These are phyloP conservation scores for Heliornis fulica DNA, from an alignment of 2,113 vertebrate genomes.

Conservation along the genomic window DNA sequence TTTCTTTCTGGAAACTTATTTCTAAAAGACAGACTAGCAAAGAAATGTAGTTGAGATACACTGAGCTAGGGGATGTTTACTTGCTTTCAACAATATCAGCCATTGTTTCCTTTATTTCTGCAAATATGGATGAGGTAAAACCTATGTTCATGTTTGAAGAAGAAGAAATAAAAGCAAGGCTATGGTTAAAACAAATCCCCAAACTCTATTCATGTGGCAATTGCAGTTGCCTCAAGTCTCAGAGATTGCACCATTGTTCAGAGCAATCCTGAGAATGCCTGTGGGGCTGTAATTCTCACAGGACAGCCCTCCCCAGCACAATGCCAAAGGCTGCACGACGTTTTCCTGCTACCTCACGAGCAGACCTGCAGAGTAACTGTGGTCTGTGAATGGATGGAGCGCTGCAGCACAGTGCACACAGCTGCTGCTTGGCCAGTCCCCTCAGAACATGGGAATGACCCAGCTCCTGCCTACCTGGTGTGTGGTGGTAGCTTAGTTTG, in stretches of 20 bases:
- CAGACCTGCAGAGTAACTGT: not conserved
- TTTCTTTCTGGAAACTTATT: not conserved
- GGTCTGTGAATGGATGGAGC: not conserved
- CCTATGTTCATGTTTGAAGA: not conserved
- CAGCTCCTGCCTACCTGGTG: not conserved
- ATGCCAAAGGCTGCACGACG: not conserved
- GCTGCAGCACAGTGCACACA: not conserved
- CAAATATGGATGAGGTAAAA: not conserved
- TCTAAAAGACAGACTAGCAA: not conserved
- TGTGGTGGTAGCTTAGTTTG: not conserved
- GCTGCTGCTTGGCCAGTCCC: not conserved
- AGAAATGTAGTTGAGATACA: not conserved
- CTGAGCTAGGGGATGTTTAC: not conserved
- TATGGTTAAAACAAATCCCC: not conserved
- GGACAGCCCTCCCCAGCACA: not conserved
- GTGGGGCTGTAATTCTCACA: not conserved
- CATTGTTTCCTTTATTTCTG: not conserved
- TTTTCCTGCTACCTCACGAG: not conserved
- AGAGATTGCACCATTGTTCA: not conserved
- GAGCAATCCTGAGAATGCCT: not conserved
- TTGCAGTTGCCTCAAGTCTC: not conserved
- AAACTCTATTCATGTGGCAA: not conserved
- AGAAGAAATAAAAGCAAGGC: not conserved
- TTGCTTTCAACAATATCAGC: not conserved
- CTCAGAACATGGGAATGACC: not conserved